A percentile compares a stretch with the other conserved stretches of the same genome.
Evolutionary conservation across 2,113 vertebrate genomes (phyloP).

Genomic region (Spilogale gracilis): DNA sequence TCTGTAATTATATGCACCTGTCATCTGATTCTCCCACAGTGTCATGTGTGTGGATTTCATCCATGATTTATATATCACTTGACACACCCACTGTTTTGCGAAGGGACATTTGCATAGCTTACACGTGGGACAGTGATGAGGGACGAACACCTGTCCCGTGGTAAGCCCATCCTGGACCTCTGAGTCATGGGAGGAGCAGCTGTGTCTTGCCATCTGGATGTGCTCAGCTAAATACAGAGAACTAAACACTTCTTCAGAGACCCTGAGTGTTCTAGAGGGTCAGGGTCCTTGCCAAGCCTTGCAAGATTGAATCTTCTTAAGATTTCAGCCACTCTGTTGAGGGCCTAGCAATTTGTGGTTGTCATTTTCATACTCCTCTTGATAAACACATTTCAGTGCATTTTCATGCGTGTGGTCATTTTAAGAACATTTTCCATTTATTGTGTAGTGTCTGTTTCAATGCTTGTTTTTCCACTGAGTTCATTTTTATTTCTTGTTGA

Average conservation of each 20-base stretch:
- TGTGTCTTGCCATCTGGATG: not conserved
- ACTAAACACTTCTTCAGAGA: not conserved
- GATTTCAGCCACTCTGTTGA: not conserved
- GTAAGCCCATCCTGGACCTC: not conserved
- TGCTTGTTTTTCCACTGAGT: not conserved
- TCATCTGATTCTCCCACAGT: not conserved
- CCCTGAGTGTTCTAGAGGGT: not conserved
- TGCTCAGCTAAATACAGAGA: not conserved
- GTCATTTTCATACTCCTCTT: not conserved
- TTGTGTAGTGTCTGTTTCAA: too few relatives aligned
- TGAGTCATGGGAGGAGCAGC: rapidly evolving
- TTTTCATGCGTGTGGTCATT: not conserved
- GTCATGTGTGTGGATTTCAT: not conserved
- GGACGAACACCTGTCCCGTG: not conserved
- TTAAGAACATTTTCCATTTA: not conserved
- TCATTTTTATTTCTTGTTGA: not conserved
- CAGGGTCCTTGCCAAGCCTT: not conserved
- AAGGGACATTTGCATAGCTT: too few relatives aligned
- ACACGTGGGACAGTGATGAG: not conserved
- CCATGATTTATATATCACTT: not conserved
- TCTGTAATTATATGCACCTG: too few relatives aligned
- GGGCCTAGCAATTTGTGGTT: not conserved
- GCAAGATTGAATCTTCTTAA: not conserved
- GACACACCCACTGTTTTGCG: too few relatives aligned
- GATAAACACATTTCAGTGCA: not conserved